These are phyloP conservation scores for Phrynosoma platyrhinos DNA, from an alignment of 2,113 vertebrate species.

Conservation along the genomic window DNA sequence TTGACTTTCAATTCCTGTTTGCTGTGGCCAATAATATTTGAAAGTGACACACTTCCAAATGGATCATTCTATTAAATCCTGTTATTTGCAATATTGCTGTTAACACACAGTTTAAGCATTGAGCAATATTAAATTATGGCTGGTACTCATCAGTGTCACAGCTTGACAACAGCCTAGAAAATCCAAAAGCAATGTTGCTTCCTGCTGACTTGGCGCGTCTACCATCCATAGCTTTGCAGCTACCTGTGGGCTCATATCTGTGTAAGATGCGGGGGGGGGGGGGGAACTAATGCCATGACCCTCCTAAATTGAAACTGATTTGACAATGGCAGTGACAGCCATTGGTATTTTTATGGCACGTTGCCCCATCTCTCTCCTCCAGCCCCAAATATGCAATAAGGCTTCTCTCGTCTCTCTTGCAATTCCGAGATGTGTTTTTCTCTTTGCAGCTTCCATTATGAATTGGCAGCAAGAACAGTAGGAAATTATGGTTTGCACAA, in stretches of 20 bases:
- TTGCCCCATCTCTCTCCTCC: neutral
- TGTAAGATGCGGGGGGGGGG: neutral
- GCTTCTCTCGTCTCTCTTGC: neutral
- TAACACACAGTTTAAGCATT: neutral
- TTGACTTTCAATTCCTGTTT: neutral
- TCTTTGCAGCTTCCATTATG: slow-evolving; percentile 26
- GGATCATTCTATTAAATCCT: neutral
- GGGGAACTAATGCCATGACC: neutral
- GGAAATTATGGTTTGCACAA: slow-evolving; percentile 14
- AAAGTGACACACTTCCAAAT: neutral
- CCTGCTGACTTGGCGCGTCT: neutral
- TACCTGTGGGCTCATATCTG: slow-evolving; percentile 3
- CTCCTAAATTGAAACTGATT: slow-evolving; percentile 32
- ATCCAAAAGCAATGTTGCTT: neutral
- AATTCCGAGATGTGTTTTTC: slow-evolving; percentile 20
- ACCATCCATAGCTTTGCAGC: neutral
- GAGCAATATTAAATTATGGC: slow-evolving; percentile 16
- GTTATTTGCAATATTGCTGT: slow-evolving; percentile 28
- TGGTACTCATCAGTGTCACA: neutral
- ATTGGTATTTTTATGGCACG: neutral
- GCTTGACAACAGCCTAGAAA: slow-evolving; percentile 3
- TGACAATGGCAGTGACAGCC: neutral
- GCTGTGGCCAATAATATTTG: neutral
- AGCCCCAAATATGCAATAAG: neutral
- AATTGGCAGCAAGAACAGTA: slow-evolving; percentile 1